These are phyloP conservation scores for Scolopax rusticola DNA, from an alignment of 2,797 vertebrate species.

Conservation along the genomic window DNA sequence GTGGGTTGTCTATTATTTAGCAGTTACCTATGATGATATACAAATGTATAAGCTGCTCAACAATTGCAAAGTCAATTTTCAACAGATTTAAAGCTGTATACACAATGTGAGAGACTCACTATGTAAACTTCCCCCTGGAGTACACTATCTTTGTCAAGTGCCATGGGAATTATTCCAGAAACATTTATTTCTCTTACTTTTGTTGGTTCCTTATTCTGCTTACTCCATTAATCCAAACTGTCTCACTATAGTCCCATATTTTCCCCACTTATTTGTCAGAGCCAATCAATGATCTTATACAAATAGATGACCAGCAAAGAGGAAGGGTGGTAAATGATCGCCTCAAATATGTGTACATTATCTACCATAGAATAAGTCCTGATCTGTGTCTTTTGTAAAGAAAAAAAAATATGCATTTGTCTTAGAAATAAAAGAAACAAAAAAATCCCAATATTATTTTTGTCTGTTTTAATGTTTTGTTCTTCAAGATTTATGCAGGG, in stretches of 20 bases:
- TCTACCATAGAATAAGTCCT: background rate
- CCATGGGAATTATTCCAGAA: background rate
- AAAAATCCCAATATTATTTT: background rate
- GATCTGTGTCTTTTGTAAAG: background rate
- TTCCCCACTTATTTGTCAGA: background rate
- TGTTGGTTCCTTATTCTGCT: background rate
- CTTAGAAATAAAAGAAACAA: background rate
- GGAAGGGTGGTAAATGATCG: background rate
- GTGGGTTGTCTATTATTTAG: background rate
- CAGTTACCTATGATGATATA: background rate
- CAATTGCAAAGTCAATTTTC: background rate
- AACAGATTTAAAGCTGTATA: background rate
- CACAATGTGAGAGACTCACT: background rate
- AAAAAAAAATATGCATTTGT: background rate
- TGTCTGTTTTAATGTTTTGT: background rate
- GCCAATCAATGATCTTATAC: background rate
- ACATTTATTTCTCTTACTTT: background rate
- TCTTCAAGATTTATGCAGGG: background rate
- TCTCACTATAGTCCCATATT: background rate
- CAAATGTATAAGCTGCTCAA: background rate
- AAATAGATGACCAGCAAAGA: background rate
- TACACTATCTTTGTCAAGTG: background rate
- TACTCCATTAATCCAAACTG: background rate
- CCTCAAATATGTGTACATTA: background rate
- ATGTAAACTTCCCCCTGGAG: background rate